A percentile compares a stretch with the other conserved stretches of the same genome.
These are phyloP conservation scores for Eriosoma lanigerum DNA, from an alignment of 1,140 invertebrate species.

Conservation along the genomic window DNA sequence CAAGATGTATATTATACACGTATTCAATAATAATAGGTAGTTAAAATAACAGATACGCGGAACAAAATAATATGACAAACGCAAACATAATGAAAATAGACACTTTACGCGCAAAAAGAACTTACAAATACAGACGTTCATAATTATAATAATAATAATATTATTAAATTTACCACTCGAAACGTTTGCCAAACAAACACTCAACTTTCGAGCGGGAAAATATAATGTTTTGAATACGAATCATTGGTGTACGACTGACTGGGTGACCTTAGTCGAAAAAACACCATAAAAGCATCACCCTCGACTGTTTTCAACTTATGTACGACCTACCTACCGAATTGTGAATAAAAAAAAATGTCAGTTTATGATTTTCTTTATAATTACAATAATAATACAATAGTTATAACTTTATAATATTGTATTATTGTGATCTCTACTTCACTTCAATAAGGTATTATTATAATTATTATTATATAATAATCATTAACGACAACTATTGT, in stretches of 20 bases:
- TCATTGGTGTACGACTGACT: too few relatives aligned
- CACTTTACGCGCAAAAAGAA: neutral
- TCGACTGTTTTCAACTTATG: neutral
- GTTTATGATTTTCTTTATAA: too few relatives aligned
- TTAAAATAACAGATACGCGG: too few relatives aligned
- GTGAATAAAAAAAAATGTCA: too few relatives aligned
- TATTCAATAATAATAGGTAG: too few relatives aligned
- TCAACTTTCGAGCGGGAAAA: slow-evolving; percentile 23
- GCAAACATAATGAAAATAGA: slow-evolving; percentile 1
- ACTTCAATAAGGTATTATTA: neutral
- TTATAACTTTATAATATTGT: neutral
- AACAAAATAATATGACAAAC: neutral
- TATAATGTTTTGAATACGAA: slow-evolving; percentile 4
- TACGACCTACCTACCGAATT: too few relatives aligned
- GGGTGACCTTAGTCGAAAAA: neutral
- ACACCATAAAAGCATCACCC: neutral
- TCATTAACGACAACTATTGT: neutral
- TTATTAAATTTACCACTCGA: slow-evolving; percentile 31
- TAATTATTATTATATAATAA: too few relatives aligned
- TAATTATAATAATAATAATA: neutral
- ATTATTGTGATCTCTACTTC: neutral
- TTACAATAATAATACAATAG: neutral
- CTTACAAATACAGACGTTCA: neutral
- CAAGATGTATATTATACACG: too few relatives aligned
- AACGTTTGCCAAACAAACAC: slow-evolving; percentile 35